Base-by-base conservation (phyloP, 1,140 invertebrate species). In the Bathynomus jamesi region DNA sequence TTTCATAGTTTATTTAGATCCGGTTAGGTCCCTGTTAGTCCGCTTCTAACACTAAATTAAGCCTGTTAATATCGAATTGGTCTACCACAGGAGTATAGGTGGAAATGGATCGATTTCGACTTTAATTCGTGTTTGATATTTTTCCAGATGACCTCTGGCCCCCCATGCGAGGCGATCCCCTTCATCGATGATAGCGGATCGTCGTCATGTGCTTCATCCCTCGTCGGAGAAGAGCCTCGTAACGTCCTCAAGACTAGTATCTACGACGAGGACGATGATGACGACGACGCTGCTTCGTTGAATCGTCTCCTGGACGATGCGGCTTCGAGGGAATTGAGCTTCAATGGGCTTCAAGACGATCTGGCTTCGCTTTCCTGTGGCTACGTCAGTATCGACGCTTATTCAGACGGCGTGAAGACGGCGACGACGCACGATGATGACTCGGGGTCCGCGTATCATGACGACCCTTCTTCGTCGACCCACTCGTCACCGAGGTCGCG, bases 331-430 rank as follows among this genome's bases (percentile, higher is more conserved):
- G 70, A 77, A 63, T 66, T 77, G 17, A 77, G 76, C 65, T 73
- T 77, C 46, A 74, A 77, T 30, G 73, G 72, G 27, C 71, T 77
- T 13, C 73, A 75, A 27, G 76, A 77, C 31, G 76, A 77, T 32
- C 61, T 74, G 5, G 70, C 76, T 17, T 77, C 76, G 13, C 64
- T 77, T 29, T 77, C 76, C 5, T 77, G 76, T 64, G 76, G 76
- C 4, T 77, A 77, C 31, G 70, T 67, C 13, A 72, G 65, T 28
- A 72, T 77, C 24, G 76, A 77, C 40, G 68, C 67, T 31, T 67
- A 74, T 63, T 71, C 71, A 28, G 63, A 13, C 46, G 71, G n/a
- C 60, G 73, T 10, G 62, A 66, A 27, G 65, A 70, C 24, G 31
- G 31, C 25, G 66, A 66, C 32, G 62, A 61, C 32, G 65, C 65